A percentile compares a stretch with the other conserved stretches of the same genome.
phyloP scores from a whole-genome alignment of 2,888 invertebrate genomes.

The Dryobota labecula region DNA sequence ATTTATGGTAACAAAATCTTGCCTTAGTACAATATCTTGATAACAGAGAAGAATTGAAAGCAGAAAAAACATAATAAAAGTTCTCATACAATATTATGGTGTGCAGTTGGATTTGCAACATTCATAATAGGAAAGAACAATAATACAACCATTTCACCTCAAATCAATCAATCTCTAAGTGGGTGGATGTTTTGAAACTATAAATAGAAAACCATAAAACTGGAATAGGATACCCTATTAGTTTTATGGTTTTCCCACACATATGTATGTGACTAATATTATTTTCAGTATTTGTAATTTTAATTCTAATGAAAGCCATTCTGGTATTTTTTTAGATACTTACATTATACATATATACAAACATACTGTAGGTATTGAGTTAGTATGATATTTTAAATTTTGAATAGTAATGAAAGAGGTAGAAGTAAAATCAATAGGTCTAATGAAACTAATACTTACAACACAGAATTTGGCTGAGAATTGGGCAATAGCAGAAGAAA shows the following conservation, averaged over 20 bases:
- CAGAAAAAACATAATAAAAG: not conserved
- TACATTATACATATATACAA: not conserved
- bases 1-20: not conserved
- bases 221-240: too few species aligned
- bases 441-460: conserved; percentile 78
- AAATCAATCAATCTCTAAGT: not conserved
- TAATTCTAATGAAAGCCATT: not conserved
- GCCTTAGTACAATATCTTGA: not conserved
- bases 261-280: not conserved
- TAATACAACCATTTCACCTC: not conserved
- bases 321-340: not conserved
- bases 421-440: conserved; percentile 21
- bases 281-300: not conserved
- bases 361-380: not conserved
- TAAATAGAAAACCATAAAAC: not conserved
- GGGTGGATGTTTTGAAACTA: not conserved
- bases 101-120: not conserved
- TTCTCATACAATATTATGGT: not conserved
- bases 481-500: conserved; percentile 81
- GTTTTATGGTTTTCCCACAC: too few species aligned
- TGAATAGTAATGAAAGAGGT: not conserved
- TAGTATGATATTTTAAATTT: not conserved
- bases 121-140: not conserved
- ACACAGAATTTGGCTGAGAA: conserved; percentile 88
- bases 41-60: not conserved